Conservation (phyloP, 2,113 vertebrate species). For the Regulus satrapa region DNA sequence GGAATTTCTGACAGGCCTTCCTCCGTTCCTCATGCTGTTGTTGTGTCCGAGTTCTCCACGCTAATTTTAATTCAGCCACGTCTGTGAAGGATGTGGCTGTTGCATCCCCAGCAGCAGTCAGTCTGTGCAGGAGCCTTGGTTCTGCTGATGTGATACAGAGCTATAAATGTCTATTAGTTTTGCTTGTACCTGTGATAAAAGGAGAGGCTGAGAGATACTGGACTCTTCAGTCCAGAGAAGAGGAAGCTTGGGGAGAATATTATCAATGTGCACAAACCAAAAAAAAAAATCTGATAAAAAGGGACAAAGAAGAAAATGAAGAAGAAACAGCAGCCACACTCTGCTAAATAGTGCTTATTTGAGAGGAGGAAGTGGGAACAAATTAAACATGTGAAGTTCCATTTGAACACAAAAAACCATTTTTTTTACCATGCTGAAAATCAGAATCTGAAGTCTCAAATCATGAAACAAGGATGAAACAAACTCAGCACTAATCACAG, state of each 20-base stretch:
- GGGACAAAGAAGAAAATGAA: not conserved
- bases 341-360: not conserved
- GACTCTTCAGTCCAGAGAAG: not conserved
- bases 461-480: not conserved
- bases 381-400: not conserved
- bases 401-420: not conserved
- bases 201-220: not conserved
- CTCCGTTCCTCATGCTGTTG: not conserved
- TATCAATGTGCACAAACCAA: not conserved
- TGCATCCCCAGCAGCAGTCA: not conserved
- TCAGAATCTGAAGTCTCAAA: not conserved
- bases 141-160: not conserved
- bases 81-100: not conserved
- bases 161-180: not conserved
- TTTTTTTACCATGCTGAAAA: not conserved
- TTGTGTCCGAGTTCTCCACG: not conserved
- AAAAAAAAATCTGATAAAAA: not conserved
- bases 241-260: not conserved
- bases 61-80: not conserved
- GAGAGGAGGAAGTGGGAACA: not conserved
- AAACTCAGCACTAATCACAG: not conserved
- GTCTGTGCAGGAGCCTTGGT: rapidly evolving
- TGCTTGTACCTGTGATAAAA: not conserved
- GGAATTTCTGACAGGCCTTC: not conserved
- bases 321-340: not conserved